Evolutionary conservation across 2,113 vertebrate species (phyloP), one percentile per base, ranked within the genome.

Genomic region (Misgurnus mizolepis): DNA sequence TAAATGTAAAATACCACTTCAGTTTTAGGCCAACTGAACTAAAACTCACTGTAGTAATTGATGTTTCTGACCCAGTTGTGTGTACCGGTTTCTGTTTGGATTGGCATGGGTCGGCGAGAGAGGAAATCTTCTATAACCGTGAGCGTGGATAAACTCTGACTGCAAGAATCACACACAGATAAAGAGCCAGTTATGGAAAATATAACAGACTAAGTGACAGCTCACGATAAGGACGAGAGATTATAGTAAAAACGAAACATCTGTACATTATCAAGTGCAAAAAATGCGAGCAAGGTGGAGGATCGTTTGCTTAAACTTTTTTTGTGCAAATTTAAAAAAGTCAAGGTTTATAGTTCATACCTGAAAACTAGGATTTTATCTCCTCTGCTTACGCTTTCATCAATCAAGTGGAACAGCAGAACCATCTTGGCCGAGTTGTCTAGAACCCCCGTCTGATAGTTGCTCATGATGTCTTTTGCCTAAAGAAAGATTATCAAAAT

Each of bases 371-470:
- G 92, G 78, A 98, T 95, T 92, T 98, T 99, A 89, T 99, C 96
- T 88, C 95, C 91, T 85, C 92, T 92, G 83, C 90, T 94, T 79
- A 98, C 94, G 18, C 97, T 97, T 87, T 98, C 97, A 11, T 99
- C 98, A 66, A 99, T 96, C 85, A 99, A 85, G 87, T 98, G 94
- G 87, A 99, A 99, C n/a, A 99, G 95, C 76, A 99, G 89, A 67
- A 97, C 92, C 96, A 99, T 99, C 89, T 99, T 99, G 53, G 97
- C 96, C 0, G 98, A 99, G 88, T 98, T 98, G 83, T 98, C 95
- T 85, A 99, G 89, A 83, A 98, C 91, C 47, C 98, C 98, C 0
- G 90, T 93, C 82, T 95, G 94, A 87, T 99, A 99, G 88, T 95
- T 92, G 76, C 90, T 94, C 92, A 99, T 93, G 81, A 99, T 92